phyloP scores from a whole-genome alignment of 2,113 vertebrate species.

The Phylloscopus trochilus region DNA sequence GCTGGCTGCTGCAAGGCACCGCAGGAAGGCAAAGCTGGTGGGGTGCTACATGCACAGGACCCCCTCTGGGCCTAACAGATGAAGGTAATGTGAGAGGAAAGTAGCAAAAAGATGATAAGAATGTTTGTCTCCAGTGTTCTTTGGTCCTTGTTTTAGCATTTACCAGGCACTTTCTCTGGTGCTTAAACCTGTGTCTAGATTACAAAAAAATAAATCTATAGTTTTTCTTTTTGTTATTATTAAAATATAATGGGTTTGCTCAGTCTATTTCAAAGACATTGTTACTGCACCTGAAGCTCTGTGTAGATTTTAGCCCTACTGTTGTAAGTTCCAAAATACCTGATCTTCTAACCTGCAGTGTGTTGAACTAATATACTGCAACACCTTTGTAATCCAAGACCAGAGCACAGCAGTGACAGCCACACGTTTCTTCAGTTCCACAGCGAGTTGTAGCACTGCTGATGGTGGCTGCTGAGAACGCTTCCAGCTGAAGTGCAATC shows the following conservation, averaged over 20 bases:
- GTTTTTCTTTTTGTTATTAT: background rate
- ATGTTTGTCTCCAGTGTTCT: background rate
- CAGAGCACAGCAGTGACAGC: background rate
- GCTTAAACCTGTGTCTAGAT: background rate
- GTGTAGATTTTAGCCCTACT: background rate
- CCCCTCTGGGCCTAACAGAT: background rate
- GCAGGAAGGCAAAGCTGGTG: background rate
- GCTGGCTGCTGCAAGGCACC: background rate
- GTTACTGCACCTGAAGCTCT: background rate
- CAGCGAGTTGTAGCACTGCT: background rate
- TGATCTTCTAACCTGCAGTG: background rate
- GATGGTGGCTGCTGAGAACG: background rate
- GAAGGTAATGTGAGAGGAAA: background rate
- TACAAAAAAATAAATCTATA: background rate
- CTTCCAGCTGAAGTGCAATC: background rate
- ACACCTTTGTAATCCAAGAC: background rate
- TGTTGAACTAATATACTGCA: background rate
- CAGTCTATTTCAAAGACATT: background rate
- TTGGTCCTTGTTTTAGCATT: background rate
- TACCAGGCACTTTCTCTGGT: background rate
- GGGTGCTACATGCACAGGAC: background rate
- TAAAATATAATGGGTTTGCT: background rate
- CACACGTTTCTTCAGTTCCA: background rate
- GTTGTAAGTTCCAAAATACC: background rate
- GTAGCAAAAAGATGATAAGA: background rate